A percentile compares a stretch with the other conserved stretches of the same genome.
These are phyloP conservation scores for Perizoma affinitatum DNA, from an alignment of 2,888 invertebrate genomes.

Conservation along the genomic window DNA sequence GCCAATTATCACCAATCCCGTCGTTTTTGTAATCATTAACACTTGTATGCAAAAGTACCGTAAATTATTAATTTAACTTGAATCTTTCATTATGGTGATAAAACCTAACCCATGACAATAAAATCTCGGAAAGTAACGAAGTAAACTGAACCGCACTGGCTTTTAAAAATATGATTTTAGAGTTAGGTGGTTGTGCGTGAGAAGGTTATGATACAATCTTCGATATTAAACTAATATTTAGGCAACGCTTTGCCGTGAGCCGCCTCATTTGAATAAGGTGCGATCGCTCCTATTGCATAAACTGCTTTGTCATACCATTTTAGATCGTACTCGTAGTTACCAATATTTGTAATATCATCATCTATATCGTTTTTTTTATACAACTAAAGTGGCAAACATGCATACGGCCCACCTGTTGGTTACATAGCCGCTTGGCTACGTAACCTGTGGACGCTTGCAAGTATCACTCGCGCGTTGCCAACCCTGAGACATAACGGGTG, in stretches of 20 bases:
- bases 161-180: slow-evolving; percentile 27
- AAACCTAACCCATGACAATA: not conserved
- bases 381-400: too few relatives aligned
- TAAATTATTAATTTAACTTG: slow-evolving; percentile 12
- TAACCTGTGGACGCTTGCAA: too few relatives aligned
- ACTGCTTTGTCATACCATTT: slow-evolving; percentile 26
- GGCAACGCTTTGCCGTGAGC: slow-evolving; percentile 81
- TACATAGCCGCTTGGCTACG: too few relatives aligned
- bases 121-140: slow-evolving; percentile 10
- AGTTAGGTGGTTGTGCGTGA: slow-evolving; percentile 59
- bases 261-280: slow-evolving; percentile 82
- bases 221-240: slow-evolving; percentile 84
- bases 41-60: slow-evolving; percentile 2
- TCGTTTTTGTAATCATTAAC: too few relatives aligned
- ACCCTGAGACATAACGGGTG: too few relatives aligned
- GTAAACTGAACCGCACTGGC: slow-evolving; percentile 13
- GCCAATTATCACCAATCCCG: too few relatives aligned
- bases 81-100: slow-evolving; percentile 1
- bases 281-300: slow-evolving; percentile 49
- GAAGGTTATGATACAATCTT: slow-evolving; percentile 71
- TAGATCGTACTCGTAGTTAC: not conserved
- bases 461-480: too few relatives aligned
- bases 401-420: too few relatives aligned
- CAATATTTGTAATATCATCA: not conserved
- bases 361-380: too few relatives aligned